phyloP scores from a whole-genome alignment of 2,888 invertebrate species.

The Caenorhabditis angaria region DNA sequence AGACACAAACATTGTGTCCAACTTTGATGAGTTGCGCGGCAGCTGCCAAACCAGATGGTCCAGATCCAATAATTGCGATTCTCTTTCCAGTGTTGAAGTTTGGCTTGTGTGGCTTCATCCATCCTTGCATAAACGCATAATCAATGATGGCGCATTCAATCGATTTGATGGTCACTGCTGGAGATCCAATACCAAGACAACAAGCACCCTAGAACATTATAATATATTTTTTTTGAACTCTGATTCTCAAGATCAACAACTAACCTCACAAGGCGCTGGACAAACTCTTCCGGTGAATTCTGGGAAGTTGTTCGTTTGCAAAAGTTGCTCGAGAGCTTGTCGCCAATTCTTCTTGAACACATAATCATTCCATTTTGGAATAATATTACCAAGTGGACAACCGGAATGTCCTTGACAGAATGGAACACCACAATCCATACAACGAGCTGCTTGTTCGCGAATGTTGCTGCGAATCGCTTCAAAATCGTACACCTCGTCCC shows the following conservation, averaged over 20 bases:
- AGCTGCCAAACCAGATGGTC: constrained; percentile 84
- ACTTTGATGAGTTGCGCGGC: constrained; percentile 96
- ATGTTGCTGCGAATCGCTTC: constrained; percentile 85
- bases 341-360: constrained; percentile 79
- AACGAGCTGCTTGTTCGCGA: constrained; percentile 86
- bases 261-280: constrained; percentile 88
- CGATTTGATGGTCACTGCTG: constrained; percentile 97
- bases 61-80: constrained; percentile 90
- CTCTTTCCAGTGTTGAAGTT: constrained; percentile 81
- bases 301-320: constrained; percentile 99
- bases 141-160: constrained; percentile 99
- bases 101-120: constrained; percentile 84
- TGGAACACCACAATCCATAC: constrained; percentile 99
- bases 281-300: constrained; percentile 80
- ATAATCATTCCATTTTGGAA: constrained; percentile 98
- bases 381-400: constrained; percentile 96
- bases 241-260: constrained; percentile 55
- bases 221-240: not conserved
- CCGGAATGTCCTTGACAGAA: constrained; percentile 94
- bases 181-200: constrained; percentile 92
- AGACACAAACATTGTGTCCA: constrained; percentile 94
- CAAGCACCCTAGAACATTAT: constrained; percentile 91
- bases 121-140: constrained; percentile 91
- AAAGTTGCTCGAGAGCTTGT: constrained; percentile 84
- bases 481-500: constrained; percentile 88